Evolutionary conservation across 2,113 vertebrate species (phyloP).

Genomic region (Xiphorhynchus elegans): DNA sequence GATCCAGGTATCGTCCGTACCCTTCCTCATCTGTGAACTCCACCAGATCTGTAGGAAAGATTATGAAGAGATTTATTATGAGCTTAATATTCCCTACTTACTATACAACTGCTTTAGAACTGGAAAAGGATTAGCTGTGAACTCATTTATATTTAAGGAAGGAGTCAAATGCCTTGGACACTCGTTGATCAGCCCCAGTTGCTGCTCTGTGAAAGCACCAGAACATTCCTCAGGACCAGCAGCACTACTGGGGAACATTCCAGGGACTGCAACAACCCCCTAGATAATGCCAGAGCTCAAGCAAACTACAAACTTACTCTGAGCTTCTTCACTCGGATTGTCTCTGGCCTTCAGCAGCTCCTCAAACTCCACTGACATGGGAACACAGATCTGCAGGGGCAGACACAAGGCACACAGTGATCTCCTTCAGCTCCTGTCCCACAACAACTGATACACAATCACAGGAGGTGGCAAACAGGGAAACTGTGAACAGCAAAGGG

Average conservation of each 20-base stretch:
- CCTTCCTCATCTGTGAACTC: conserved; percentile 98
- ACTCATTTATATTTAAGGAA: not conserved
- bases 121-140: not conserved
- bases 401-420: not conserved
- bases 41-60: conserved; percentile 83
- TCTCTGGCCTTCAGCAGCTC: conserved; percentile 95
- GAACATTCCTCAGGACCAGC: not conserved
- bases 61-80: not conserved
- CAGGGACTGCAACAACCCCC: not conserved
- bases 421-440: not conserved
- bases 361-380: conserved; percentile 98
- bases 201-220: not conserved
- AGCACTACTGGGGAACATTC: not conserved
- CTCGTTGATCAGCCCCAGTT: not conserved
- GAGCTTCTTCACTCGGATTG: conserved; percentile 94
- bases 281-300: not conserved
- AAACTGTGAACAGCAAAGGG: not conserved
- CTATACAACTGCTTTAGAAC: not conserved
- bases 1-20: conserved; percentile 93
- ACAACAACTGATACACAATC: not conserved
- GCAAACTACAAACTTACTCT: conserved; percentile 80
- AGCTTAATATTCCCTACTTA: not conserved
- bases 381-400: conserved; percentile 88
- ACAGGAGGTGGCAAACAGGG: not conserved
- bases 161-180: not conserved